Evolutionary conservation across 2,113 vertebrate genomes (phyloP).

Genomic region (Sakesphorus luctuosus): DNA sequence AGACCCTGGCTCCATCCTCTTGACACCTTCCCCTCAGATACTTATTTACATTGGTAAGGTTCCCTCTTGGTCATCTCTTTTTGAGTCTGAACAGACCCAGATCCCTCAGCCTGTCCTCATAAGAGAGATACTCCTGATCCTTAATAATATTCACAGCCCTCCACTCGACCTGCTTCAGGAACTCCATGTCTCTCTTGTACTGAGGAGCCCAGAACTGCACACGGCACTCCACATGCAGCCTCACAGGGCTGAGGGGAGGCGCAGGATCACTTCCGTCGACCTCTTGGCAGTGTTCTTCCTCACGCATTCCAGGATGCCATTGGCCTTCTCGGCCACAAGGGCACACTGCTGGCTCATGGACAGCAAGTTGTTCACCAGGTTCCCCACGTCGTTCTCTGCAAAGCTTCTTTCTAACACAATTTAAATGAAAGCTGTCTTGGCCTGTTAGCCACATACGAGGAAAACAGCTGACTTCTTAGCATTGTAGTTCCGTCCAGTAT

Average conservation of each 20-base stretch:
- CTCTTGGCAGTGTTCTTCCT: not conserved
- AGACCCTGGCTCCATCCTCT: not conserved
- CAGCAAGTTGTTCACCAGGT: not conserved
- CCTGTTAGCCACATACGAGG: not conserved
- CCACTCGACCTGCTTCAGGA: not conserved
- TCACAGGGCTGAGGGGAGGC: not conserved
- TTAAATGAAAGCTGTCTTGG: not conserved
- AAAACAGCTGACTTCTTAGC: not conserved
- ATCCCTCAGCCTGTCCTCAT: not conserved
- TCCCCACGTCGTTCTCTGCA: not conserved
- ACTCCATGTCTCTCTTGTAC: not conserved
- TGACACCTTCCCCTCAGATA: not conserved
- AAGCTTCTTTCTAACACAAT: not conserved
- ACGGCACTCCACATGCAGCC: too few relatives aligned
- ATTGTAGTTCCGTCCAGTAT: not conserved
- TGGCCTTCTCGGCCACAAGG: not conserved
- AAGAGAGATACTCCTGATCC: not conserved
- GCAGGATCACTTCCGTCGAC: not conserved
- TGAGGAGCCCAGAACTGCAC: not conserved
- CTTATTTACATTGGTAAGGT: not conserved
- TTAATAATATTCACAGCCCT: not conserved
- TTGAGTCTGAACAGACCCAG: accelerated
- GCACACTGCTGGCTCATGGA: not conserved
- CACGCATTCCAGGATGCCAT: not conserved
- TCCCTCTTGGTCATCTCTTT: not conserved